Conservation (phyloP, 2,888 invertebrate genomes). For the Limnephilus rhombicus region DNA sequence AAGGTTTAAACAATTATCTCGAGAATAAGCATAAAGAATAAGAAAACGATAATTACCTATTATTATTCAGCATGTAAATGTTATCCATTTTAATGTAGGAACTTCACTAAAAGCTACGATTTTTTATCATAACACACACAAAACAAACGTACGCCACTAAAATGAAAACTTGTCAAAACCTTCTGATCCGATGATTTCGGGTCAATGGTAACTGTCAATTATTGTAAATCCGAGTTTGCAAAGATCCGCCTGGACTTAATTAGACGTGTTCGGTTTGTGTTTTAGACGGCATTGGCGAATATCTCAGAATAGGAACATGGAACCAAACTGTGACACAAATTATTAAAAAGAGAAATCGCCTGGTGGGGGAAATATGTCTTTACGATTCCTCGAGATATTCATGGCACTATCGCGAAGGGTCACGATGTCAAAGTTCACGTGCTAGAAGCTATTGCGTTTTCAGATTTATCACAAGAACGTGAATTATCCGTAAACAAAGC, state of each 20-base stretch:
- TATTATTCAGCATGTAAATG: constrained; percentile 67
- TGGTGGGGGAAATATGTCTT: constrained; percentile 59
- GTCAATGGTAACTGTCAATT: background rate
- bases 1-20: constrained; percentile 40
- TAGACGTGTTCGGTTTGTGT: constrained; percentile 32
- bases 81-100: constrained; percentile 66
- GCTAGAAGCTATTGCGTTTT: constrained; percentile 29
- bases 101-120: constrained; percentile 7
- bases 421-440: constrained; percentile 70
- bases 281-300: constrained; percentile 48
- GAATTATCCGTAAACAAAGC: constrained; percentile 48
- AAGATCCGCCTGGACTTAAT: constrained; percentile 25
- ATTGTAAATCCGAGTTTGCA: background rate
- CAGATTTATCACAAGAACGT: constrained; percentile 21
- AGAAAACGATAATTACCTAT: constrained; percentile 65
- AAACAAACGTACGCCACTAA: constrained; percentile 16
- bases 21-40: constrained; percentile 16
- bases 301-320: constrained; percentile 34
- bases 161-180: background rate
- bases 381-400: constrained; percentile 47
- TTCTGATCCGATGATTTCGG: background rate
- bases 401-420: constrained; percentile 56
- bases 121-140: constrained; percentile 44
- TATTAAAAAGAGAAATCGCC: constrained; percentile 62
- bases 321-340: constrained; percentile 43